Evolutionary conservation across 2,113 vertebrate species (phyloP).

Genomic region (Pogona vitticeps): DNA sequence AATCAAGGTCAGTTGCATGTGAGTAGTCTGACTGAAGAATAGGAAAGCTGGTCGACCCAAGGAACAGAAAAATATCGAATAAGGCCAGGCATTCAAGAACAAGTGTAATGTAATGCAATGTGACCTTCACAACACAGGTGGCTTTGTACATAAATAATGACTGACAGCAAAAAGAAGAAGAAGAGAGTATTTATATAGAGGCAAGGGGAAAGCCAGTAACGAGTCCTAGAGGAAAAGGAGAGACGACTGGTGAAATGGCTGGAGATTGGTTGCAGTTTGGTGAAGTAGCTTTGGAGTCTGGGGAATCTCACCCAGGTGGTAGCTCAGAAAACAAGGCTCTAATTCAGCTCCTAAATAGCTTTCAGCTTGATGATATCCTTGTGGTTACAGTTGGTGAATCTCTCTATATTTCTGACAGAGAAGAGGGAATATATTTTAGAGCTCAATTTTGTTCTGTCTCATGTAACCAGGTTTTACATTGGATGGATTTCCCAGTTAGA

Average conservation of each 20-base stretch:
- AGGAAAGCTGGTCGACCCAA: not conserved
- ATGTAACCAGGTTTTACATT: not conserved
- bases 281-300: no score
- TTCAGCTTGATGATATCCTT: not conserved
- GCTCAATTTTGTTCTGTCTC: not conserved
- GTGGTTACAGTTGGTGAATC: not conserved
- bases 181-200: not conserved
- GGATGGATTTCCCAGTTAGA: not conserved
- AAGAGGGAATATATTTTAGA: not conserved
- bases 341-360: not conserved
- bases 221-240: not conserved
- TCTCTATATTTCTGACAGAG: not conserved
- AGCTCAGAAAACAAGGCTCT: not conserved
- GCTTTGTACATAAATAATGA: not conserved
- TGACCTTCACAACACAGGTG: not conserved
- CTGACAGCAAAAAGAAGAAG: not conserved
- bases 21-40: not conserved
- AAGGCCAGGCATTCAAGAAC: not conserved
- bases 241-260: not conserved
- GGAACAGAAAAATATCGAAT: not conserved
- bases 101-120: not conserved
- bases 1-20: not conserved
- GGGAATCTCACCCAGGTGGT: not conserved
- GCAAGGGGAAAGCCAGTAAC: not conserved
- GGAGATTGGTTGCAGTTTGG: not conserved